A percentile compares a stretch with the other conserved stretches of the same genome.
Evolutionary conservation across 2,888 invertebrate species (phyloP).

Genomic region (Anthoptus insignis): DNA sequence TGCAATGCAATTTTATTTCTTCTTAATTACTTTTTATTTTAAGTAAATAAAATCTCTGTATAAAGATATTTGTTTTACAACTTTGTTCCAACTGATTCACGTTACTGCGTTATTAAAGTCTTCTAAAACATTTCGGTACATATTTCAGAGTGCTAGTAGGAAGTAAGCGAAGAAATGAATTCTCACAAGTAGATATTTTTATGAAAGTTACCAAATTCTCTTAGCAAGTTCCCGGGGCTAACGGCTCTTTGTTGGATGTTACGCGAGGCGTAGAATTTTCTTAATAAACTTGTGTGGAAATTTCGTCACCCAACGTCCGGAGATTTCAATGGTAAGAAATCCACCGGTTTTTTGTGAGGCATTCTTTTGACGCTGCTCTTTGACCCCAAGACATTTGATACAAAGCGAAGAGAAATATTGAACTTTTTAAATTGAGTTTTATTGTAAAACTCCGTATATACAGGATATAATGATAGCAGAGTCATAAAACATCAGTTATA

Average conservation of each 20-base stretch:
- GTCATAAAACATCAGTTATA: too few species aligned
- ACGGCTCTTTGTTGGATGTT: conserved; percentile 57
- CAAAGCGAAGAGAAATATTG: neutral
- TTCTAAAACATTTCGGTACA: conserved; percentile 6
- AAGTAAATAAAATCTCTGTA: too few species aligned
- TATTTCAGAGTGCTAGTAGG: conserved; percentile 21
- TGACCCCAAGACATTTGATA: neutral
- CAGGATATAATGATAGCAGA: too few species aligned
- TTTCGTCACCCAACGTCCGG: conserved; percentile 49
- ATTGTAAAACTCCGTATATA: too few species aligned
- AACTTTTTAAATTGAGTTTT: too few species aligned
- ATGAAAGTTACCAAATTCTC: conserved; percentile 53
- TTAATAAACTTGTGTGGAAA: conserved; percentile 65
- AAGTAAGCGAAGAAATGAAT: conserved; percentile 24
- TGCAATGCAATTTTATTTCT: too few species aligned
- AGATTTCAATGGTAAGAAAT: conserved; percentile 55
- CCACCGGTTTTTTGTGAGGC: conserved; percentile 37
- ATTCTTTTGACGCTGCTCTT: conserved; percentile 3
- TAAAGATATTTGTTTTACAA: too few species aligned
- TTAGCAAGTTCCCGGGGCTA: conserved; percentile 54
- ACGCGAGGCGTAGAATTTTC: conserved; percentile 57
- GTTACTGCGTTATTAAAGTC: too few species aligned
- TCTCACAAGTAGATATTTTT: conserved; percentile 24
- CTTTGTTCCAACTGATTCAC: too few species aligned
- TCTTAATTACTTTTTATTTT: too few species aligned